These are phyloP conservation scores for Byasa hedistus DNA, from an alignment of 2,888 invertebrate species.

Conservation along the genomic window DNA sequence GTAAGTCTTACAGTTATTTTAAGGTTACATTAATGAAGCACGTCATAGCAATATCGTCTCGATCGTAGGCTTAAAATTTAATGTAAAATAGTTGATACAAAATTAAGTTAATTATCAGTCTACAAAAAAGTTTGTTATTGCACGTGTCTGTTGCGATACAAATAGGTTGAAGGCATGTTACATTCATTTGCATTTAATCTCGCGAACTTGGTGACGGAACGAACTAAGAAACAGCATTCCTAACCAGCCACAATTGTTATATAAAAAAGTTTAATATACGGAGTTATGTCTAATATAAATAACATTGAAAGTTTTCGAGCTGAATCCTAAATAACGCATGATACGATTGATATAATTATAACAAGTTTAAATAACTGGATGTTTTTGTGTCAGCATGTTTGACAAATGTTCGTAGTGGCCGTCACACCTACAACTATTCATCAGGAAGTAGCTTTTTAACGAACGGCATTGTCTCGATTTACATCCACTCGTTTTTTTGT, in stretches of 20 bases:
- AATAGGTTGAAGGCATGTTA: slow-evolving; percentile 29
- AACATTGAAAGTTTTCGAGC: background rate
- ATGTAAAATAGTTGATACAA: background rate
- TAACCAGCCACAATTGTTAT: slow-evolving; percentile 28
- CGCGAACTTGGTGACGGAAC: slow-evolving; percentile 26
- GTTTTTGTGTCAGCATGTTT: slow-evolving; percentile 21
- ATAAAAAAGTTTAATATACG: background rate
- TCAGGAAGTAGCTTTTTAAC: slow-evolving; percentile 17
- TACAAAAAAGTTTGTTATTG: slow-evolving; percentile 26
- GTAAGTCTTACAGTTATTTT: slow-evolving; percentile 65
- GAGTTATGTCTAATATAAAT: background rate
- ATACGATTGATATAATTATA: background rate
- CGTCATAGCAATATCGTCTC: background rate
- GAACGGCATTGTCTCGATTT: slow-evolving; percentile 26
- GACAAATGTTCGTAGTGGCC: slow-evolving; percentile 19
- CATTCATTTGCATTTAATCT: slow-evolving; percentile 25
- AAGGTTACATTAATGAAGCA: slow-evolving; percentile 4
- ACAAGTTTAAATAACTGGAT: background rate
- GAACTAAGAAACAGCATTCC: slow-evolving; percentile 27
- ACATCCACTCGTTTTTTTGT: slow-evolving; percentile 9
- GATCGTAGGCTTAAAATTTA: background rate
- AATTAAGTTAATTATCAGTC: background rate
- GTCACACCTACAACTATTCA: slow-evolving; percentile 22
- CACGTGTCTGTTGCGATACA: slow-evolving; percentile 22
- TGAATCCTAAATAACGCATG: slow-evolving; percentile 2